Evolutionary conservation across 2,113 vertebrate species (phyloP), one percentile per base, ranked within the genome.

Genomic region (Megalops atlanticus): DNA sequence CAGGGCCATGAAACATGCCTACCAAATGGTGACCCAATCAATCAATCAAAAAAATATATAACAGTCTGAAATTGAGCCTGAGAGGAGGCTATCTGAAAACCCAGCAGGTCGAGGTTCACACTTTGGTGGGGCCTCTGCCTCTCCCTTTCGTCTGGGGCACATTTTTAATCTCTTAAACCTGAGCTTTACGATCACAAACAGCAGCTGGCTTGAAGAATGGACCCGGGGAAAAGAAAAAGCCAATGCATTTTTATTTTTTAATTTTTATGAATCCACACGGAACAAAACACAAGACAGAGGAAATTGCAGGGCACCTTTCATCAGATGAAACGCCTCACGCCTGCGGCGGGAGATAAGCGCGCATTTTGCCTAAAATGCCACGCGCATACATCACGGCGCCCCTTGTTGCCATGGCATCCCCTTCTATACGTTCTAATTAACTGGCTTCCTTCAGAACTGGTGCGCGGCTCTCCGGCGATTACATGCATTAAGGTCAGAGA

Each of bases 391-490:
- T 43, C 78, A 33, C n/a, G 47, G 4, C 38, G 45, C 4, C 38
- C 21, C 76, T 82, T 0, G 90, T 93, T 90, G 78, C 92, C 88
- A 91, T 86, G 87, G 89, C 87, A 89, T n/a, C 80, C 87, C 84
- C 87, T 86, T 38, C 90, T 85, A 87, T 89, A 91, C 82, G 86
- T 90, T 86, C 83, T 89, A 90, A 92, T 92, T 90, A 92, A 86
- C 74, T 64, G 58, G 80, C 87, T 89, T 89, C 87, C 82, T 88
- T 2, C 0, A 76, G 85, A 87, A 78, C 78, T 0, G 1, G 69
- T 73, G 43, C 74, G 75, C 77, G 40, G 87, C 82, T 84, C 72
- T 52, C 70, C 82, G 24, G 64, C 82, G 89, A 87, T 80, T 86
- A 81, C 78, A 83, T 54, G 77, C 76, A 91, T 86, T 77, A 85